Evolutionary conservation across 2,113 vertebrate genomes (phyloP).

Genomic region (Rana temporaria): DNA sequence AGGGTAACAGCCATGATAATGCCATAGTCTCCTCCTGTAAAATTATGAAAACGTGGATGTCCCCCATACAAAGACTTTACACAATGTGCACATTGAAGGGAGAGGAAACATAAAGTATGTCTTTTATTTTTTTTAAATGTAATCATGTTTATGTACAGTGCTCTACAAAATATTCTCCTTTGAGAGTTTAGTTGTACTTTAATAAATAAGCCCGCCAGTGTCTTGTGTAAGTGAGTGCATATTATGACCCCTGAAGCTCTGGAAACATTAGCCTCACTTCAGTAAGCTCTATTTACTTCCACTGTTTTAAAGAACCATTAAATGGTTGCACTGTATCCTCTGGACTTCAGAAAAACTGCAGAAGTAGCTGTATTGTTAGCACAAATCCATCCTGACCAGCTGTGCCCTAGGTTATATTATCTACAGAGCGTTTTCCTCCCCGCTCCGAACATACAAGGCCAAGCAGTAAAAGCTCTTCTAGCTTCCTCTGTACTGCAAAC

Average conservation of each 20-base stretch:
- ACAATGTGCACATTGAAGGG: no score
- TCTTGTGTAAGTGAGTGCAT: background rate
- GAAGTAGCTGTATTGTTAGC: constrained; percentile 9
- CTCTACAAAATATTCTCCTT: no score
- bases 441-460: constrained; percentile 1
- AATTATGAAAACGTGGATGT: no score
- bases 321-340: constrained; percentile 1
- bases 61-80: no score
- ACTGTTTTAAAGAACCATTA: constrained; percentile 24
- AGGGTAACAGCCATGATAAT: no score
- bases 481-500: background rate
- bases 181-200: no score
- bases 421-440: background rate
- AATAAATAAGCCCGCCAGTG: no score
- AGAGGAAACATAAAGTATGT: no score
- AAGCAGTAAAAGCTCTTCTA: constrained; percentile 26
- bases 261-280: background rate
- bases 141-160: no score
- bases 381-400: constrained; percentile 43
- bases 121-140: no score
- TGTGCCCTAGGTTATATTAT: constrained; percentile 42
- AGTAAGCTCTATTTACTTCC: background rate
- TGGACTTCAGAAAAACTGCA: background rate
- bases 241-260: background rate
- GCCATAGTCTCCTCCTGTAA: no score